Base-by-base conservation (phyloP, 1,140 invertebrate genomes). In the Sipha flava region DNA sequence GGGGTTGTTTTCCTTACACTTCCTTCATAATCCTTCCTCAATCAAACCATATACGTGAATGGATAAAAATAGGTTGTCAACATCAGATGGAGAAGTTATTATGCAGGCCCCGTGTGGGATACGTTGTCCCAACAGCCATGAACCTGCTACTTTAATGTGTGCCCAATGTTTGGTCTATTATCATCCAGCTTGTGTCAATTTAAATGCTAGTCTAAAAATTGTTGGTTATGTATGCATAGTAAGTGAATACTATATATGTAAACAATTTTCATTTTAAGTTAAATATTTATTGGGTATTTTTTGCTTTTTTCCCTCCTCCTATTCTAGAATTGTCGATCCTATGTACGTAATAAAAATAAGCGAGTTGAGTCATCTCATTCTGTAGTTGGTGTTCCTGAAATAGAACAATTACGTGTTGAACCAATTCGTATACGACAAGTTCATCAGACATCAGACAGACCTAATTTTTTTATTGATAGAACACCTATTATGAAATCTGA, bases 11-110 rank as follows among this genome's bases (percentile, higher is more conserved):
- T 77, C 73, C 73, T 75, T 77, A 77, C 18, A 34, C 52, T 77
- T 77, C 73, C 73, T 77, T 29, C 29, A 59, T 77, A 57, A 77
- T 77, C 73, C 73, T 77, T 77, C 73, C 73, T 77, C 52, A 54
- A 57, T 59, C 49, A 77, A 54, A 75, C 52, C 72, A 75, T 75
- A 73, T 59, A 77, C 73, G 73, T 77, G 73, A 77, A 77, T 77
- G 73, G 73, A 77, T 59, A 59, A 52, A 75, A 77, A 21, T 77
- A 77, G 73, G 73, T 77, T 59, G 34, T 77, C 73, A 77, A 57
- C 34, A 77, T 77, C 73, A 14, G 73, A 77, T 77, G 73, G 73
- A 18, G 73, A 77, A 57, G 52, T 77, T n/a, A 57, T 77, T 3
- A 77, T 59, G 73, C 73, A 77, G 9, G 37, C 73, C 18, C 73